Percentiles rank a stretch among this genome's conserved stretches.
These are phyloP conservation scores for Microtus ochrogaster DNA, from an alignment of 2,113 vertebrate species.

Conservation along the genomic window DNA sequence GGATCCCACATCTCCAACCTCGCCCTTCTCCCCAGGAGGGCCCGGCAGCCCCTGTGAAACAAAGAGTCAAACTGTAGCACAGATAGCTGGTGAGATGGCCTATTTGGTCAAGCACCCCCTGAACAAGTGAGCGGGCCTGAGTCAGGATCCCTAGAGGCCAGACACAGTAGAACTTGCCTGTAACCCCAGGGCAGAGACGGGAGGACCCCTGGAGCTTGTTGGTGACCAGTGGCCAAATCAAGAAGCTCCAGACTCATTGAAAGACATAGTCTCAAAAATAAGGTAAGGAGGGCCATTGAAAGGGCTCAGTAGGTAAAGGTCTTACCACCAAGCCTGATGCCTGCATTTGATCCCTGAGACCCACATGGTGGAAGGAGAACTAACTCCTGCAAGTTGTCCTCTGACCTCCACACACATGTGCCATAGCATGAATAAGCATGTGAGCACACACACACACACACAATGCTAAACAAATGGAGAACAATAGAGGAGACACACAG, in stretches of 20 bases:
- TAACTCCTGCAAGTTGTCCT: neutral
- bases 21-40: constrained; percentile 93
- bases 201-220: neutral
- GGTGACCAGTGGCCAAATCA: neutral
- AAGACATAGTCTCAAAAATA: neutral
- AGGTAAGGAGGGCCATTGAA: neutral
- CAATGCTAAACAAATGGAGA: neutral
- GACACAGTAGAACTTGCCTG: neutral
- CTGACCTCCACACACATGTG: neutral
- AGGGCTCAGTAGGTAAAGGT: neutral
- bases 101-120: neutral
- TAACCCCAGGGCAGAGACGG: neutral
- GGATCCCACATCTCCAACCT: constrained; percentile 92
- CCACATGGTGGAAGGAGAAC: neutral
- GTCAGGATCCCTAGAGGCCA: neutral
- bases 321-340: neutral
- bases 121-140: neutral
- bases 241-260: neutral
- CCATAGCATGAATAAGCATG: too few relatives aligned
- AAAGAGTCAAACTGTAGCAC: neutral
- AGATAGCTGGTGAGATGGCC: neutral
- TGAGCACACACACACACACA: neutral
- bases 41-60: constrained; percentile 93
- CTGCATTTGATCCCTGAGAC: neutral
- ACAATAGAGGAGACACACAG: neutral